These are phyloP conservation scores for Harpagoxenus sublaevis DNA, from an alignment of 2,888 invertebrate species.

Conservation along the genomic window DNA sequence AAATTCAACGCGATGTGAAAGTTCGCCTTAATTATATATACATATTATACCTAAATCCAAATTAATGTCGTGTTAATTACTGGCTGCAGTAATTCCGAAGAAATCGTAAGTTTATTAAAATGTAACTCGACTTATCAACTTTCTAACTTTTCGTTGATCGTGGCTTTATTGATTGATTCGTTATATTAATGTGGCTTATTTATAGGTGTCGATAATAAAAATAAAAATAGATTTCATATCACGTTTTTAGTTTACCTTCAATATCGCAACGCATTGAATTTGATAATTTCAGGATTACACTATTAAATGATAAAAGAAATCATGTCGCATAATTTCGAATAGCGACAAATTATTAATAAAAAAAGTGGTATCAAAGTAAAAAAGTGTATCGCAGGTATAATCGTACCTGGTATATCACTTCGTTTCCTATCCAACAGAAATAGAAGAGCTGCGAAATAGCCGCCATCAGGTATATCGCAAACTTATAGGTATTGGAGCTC, in stretches of 20 bases:
- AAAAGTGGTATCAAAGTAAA: background rate
- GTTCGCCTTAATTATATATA: constrained; percentile 19
- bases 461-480: constrained; percentile 74
- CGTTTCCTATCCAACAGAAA: constrained; percentile 79
- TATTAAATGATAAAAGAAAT: background rate
- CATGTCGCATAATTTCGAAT: no score
- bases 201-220: background rate
- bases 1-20: constrained; percentile 17
- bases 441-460: constrained; percentile 78
- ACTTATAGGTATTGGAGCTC: constrained; percentile 75
- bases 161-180: background rate
- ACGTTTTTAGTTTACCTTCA: background rate
- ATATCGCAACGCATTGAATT: no score
- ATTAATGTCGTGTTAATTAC: constrained; percentile 8
- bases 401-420: constrained; percentile 75
- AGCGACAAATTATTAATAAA: background rate
- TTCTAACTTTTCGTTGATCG: constrained; percentile 2
- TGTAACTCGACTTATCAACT: background rate
- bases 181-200: no score
- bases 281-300: background rate
- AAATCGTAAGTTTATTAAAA: constrained; percentile 6
- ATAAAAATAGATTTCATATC: background rate
- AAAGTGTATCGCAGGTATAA: background rate
- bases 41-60: background rate
- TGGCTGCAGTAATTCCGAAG: background rate